Percentiles rank a stretch among this genome's conserved stretches.
phyloP scores from a whole-genome alignment of 2,797 vertebrate genomes.

The Siniperca undulata region DNA sequence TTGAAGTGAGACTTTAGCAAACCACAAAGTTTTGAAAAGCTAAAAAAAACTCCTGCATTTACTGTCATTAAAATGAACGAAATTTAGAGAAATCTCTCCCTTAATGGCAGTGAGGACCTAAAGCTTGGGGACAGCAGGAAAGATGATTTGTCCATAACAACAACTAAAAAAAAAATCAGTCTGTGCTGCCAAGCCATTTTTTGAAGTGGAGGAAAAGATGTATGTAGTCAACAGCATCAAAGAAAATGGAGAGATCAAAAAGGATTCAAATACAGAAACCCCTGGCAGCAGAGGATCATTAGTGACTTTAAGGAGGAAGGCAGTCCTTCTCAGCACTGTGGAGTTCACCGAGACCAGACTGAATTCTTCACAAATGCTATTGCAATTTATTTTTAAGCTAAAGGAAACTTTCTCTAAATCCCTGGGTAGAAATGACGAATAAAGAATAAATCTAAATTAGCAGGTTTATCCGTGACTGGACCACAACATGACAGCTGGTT shows the following conservation, averaged over 20 bases:
- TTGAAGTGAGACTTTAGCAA: not conserved
- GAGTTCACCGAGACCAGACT: not conserved
- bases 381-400: not conserved
- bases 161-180: conserved; percentile 4
- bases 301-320: conserved; percentile 12
- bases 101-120: not conserved
- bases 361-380: not conserved
- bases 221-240: conserved; percentile 42
- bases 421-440: not conserved
- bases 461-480: not conserved
- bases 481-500: not conserved
- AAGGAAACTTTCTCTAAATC: not conserved
- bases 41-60: not conserved
- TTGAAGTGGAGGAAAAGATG: not conserved
- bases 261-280: conserved; percentile 30
- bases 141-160: not conserved
- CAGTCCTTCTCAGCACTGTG: not conserved
- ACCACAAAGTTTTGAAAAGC: not conserved
- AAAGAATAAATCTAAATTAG: not conserved
- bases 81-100: not conserved
- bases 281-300: conserved; percentile 21
- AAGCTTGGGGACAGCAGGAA: not conserved
- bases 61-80: not conserved
- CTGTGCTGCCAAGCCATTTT: conserved; percentile 1
- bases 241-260: conserved; percentile 48